Base-by-base conservation (phyloP, 92 coral and sea anemone genomes). In the Epizoanthus scotinus region DNA sequence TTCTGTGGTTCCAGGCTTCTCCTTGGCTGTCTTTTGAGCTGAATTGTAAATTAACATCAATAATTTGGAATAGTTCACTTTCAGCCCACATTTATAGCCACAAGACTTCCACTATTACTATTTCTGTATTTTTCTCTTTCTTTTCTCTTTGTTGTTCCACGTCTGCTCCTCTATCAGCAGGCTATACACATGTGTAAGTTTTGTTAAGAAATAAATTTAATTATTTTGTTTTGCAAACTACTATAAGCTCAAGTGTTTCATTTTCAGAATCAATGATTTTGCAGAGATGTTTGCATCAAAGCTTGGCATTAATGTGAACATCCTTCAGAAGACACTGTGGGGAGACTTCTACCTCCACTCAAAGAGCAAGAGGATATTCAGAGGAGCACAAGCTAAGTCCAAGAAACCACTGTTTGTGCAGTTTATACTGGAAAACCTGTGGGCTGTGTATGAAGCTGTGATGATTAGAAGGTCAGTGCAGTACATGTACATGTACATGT, bases 321-420 rank as follows among this genome's bases (percentile, higher is more conserved):
- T 93, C 63, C 91, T 96, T 42, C 86, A 67, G 10, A 91, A 93
- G 73, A 96, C 99, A 44, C 90, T 96, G 7, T 96, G 99, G 99
- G 99, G 99, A 28, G 98, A 96, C 71, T 96, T 70, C 64, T 96
- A 88, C 61, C 98, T 96, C 40, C 94, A 96, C 72, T 31, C 89
- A 34, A 96, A 96, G 78, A 84, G 91, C 56, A 96, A 96, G 84
- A 82, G 99, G 66, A 96, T 96, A 70, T 86, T 96, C 65, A 93
- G 89, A 79, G 97, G 97, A 15, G 99, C 99, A 2, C 99, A 93
- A 38, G 90, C 91, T 70, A 96, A 96, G 81, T 94, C 97, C 1
- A 96, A 93, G 80, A 96, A 96, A 73, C 99, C 99, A 5, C 85
- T 96, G 52, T 96, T 96, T 91, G 98, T 96, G 18, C 99, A 96